A percentile compares a stretch with the other conserved stretches of the same genome.
Conservation (phyloP, 2,888 invertebrate genomes). For the Torymus auratus region DNA sequence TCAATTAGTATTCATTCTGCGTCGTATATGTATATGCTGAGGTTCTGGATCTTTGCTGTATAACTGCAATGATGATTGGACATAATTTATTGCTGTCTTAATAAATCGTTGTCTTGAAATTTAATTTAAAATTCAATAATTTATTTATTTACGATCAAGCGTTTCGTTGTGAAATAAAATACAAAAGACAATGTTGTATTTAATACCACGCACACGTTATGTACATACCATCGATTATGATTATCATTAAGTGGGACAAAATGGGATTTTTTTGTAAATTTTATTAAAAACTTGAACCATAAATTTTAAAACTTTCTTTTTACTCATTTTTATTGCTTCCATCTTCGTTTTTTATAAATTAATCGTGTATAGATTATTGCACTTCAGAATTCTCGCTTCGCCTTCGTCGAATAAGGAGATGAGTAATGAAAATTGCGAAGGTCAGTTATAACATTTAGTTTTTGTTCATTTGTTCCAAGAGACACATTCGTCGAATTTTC, state of each 20-base stretch:
- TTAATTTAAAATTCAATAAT: too few species aligned
- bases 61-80: too few species aligned
- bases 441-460: constrained; percentile 37
- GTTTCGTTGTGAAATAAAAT: too few species aligned
- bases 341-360: constrained; percentile 57
- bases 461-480: constrained; percentile 17
- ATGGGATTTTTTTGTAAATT: constrained; percentile 11
- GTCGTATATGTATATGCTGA: too few species aligned
- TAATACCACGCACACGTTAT: too few species aligned
- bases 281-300: background rate
- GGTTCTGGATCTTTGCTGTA: too few species aligned
- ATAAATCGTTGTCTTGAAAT: too few species aligned
- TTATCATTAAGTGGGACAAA: constrained; percentile 10
- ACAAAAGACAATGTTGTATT: too few species aligned
- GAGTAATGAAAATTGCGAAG: constrained; percentile 49
- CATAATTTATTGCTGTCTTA: too few species aligned
- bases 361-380: constrained; percentile 58
- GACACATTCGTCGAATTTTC: constrained; percentile 29
- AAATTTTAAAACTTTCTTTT: constrained; percentile 25
- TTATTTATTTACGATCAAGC: too few species aligned
- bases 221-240: background rate
- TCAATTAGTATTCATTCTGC: too few species aligned
- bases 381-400: constrained; percentile 52
- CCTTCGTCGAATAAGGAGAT: constrained; percentile 24
- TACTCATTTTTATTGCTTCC: constrained; percentile 58